Base-by-base conservation (phyloP, 2,113 vertebrate genomes). In the Neofelis nebulosa region DNA sequence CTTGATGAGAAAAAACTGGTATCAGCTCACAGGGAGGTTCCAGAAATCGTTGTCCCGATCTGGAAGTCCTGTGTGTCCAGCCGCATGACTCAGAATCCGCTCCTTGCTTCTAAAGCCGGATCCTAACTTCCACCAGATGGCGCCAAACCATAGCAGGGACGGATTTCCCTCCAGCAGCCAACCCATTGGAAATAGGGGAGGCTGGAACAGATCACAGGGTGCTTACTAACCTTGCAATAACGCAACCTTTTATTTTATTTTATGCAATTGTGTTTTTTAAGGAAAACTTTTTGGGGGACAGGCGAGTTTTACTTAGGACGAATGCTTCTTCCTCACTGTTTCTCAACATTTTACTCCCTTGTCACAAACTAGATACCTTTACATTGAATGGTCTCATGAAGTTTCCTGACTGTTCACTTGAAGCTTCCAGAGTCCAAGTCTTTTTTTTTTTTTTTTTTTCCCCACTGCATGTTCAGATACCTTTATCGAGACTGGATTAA, bases 41-140 rank as follows among this genome's bases (percentile, higher is more conserved):
- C 61, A 76, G 57, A 73, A 80, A 74, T 52, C 21, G 2, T 18
- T 33, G 1, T 83, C 4, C 1, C 4, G 21, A 15, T 21, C 19
- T 52, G 11, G 7, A 84, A 79, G 18, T 33, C 38, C 38, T 71
- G 5, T 7, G n/a, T 36, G 7, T 55, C 27, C 78, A 48, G 23
- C 23, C 8, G 15, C 66, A 18, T 14, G 2, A 80, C 18, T 21
- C 13, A 27, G 1, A 81, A 61, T 16, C 41, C 76, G 33, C 57
- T 31, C 25, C 65, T n/a, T 68, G 61, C 7, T 45, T 52, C 55
- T 31, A 48, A 80, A 87, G 5, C n/a, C 50, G 7, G 23, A 81
- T 45, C 3, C 18, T 1, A 63, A 78, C 0, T 50, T 87, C 96
- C 96, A 98, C 89, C 94, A 98, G 97, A 52, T 96, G 97, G 98